Evolutionary conservation across 2,113 vertebrate genomes (phyloP).

Genomic region (Rhadina sibilatrix): DNA sequence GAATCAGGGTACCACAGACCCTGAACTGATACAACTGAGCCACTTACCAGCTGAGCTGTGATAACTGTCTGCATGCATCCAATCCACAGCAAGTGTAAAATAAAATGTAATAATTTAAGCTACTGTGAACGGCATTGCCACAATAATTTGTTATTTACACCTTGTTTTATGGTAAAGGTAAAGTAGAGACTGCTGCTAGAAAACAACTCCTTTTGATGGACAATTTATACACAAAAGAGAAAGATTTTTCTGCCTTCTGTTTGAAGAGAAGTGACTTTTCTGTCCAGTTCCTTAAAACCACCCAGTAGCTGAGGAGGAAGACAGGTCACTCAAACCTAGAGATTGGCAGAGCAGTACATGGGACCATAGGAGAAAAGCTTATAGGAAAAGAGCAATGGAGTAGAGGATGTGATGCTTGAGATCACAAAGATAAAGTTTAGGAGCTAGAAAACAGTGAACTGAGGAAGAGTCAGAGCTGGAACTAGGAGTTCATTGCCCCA

Average conservation of each 20-base stretch:
- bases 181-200: neutral
- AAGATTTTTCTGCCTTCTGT: neutral
- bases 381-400: fast-evolving
- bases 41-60: neutral
- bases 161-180: neutral
- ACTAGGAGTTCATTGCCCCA: neutral
- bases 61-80: neutral
- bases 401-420: neutral
- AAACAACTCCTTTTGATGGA: neutral
- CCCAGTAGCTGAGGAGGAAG: neutral
- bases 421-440: neutral
- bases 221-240: neutral
- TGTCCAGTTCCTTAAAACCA: neutral
- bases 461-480: neutral
- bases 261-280: neutral
- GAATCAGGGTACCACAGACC: neutral
- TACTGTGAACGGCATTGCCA: neutral
- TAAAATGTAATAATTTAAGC: neutral
- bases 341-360: neutral
- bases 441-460: neutral
- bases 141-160: neutral
- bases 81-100: neutral
- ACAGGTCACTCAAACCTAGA: neutral
- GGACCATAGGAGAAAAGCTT: neutral
- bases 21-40: neutral